Conservation (phyloP, 2,113 vertebrate genomes). For the Dicrurus megarhynchus region DNA sequence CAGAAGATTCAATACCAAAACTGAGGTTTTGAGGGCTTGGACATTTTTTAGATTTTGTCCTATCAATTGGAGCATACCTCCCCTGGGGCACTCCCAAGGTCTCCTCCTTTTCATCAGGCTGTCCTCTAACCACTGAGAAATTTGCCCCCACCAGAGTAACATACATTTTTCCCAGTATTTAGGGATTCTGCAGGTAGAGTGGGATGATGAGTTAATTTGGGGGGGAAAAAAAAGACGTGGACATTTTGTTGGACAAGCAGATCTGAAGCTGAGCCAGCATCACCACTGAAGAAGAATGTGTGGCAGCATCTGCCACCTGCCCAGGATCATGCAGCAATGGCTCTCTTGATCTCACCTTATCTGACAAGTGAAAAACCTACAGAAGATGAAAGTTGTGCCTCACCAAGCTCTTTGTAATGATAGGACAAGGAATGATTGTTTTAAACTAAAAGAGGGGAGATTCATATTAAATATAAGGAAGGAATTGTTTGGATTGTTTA, state of each 20-base stretch:
- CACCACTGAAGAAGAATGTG: fast-evolving
- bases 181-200: neutral
- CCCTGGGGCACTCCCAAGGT: neutral
- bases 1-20: neutral
- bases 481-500: neutral
- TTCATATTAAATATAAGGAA: neutral
- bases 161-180: neutral
- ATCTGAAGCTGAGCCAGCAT: neutral
- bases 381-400: neutral
- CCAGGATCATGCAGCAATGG: neutral
- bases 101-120: neutral
- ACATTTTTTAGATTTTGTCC: neutral
- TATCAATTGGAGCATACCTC: fast-evolving
- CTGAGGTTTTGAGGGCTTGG: neutral
- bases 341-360: neutral
- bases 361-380: neutral
- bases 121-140: neutral
- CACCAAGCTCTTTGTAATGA: neutral
- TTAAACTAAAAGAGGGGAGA: neutral
- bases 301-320: neutral
- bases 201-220: neutral
- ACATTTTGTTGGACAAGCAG: neutral
- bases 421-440: neutral
- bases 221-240: neutral
- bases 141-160: neutral